Percentiles rank a stretch among this genome's conserved stretches.
phyloP scores from a whole-genome alignment of 1,140 invertebrate species.

The Magallana ariakensis region DNA sequence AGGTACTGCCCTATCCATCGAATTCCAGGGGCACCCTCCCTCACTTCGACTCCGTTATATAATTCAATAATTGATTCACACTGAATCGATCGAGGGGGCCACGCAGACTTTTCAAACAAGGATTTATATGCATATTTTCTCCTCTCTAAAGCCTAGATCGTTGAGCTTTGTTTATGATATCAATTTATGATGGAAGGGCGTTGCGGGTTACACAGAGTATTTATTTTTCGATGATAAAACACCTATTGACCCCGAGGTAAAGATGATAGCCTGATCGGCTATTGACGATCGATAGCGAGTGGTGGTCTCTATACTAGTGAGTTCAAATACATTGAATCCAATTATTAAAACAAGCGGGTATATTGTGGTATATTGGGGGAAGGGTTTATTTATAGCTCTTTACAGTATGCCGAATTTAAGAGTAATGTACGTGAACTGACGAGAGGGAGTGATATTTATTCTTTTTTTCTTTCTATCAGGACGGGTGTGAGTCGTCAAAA shows the following conservation, averaged over 20 bases:
- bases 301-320: background rate
- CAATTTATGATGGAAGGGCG: slow-evolving; percentile 18
- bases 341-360: background rate
- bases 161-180: slow-evolving; percentile 28
- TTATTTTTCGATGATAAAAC: slow-evolving; percentile 25
- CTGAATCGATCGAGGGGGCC: background rate
- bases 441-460: background rate
- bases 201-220: slow-evolving; percentile 7
- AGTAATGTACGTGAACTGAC: background rate
- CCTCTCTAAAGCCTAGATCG: background rate
- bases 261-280: background rate
- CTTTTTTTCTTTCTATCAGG: background rate
- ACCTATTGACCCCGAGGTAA: slow-evolving; percentile 3
- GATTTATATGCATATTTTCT: slow-evolving; percentile 10
- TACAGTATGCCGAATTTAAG: too few relatives aligned
- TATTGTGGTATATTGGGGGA: too few relatives aligned
- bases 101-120: background rate
- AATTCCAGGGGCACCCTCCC: slow-evolving; percentile 23
- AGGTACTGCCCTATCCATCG: background rate
- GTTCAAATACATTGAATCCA: background rate
- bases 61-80: slow-evolving; percentile 33
- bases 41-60: background rate
- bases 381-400: too few relatives aligned
- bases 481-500: too few relatives aligned
- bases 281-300: background rate